phyloP scores from a whole-genome alignment of 2,888 invertebrate species.

The Tachina fera region DNA sequence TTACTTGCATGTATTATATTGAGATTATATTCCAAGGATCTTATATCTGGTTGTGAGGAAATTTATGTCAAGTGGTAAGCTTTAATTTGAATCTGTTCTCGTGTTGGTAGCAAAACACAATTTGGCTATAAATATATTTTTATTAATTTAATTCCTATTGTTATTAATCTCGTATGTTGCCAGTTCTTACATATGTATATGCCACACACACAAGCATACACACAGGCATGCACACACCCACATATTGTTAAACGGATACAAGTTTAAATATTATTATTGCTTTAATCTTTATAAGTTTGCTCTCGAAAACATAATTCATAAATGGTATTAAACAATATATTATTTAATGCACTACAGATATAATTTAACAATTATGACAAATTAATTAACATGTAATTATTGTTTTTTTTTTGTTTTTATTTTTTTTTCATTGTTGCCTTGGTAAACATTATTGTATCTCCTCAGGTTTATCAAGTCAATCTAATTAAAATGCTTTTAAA shows the following conservation, averaged over 20 bases:
- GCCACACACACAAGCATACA: not conserved
- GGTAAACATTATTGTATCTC: slow-evolving; percentile 2
- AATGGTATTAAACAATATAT: slow-evolving; percentile 40
- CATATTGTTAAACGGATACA: not conserved
- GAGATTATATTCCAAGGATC: slow-evolving; percentile 41
- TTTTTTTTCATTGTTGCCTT: slow-evolving; percentile 26
- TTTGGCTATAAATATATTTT: slow-evolving; percentile 27
- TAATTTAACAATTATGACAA: slow-evolving; percentile 62
- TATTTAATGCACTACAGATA: slow-evolving; percentile 40
- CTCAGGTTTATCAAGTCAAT: slow-evolving; percentile 19
- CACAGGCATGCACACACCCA: slow-evolving; percentile 2
- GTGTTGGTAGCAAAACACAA: not conserved
- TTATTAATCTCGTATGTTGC: slow-evolving; percentile 3
- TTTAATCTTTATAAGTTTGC: slow-evolving; percentile 49
- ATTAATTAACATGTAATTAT: slow-evolving; percentile 64
- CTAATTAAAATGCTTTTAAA: slow-evolving; percentile 55
- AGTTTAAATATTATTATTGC: slow-evolving; percentile 20
- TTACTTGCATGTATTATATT: not conserved
- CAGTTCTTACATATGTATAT: not conserved
- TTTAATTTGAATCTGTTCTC: slow-evolving; percentile 9
- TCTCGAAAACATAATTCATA: slow-evolving; percentile 52
- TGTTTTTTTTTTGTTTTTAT: not conserved
- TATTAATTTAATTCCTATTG: slow-evolving; percentile 51
- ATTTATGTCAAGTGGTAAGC: slow-evolving; percentile 41
- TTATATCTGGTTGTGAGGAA: slow-evolving; percentile 9